Conservation (phyloP, 2,797 vertebrate genomes). For the Sparus aurata region DNA sequence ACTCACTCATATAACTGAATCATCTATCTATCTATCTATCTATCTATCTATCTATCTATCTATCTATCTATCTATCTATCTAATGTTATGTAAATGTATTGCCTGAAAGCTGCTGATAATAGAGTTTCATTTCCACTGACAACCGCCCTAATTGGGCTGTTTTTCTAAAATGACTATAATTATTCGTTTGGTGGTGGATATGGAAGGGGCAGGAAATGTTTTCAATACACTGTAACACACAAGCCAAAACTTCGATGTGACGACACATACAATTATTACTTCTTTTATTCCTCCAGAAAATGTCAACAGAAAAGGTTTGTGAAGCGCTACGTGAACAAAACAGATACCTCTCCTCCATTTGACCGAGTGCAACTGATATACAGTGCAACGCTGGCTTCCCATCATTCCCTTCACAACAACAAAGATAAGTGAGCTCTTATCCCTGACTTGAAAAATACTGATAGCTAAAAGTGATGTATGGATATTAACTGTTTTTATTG, state of each 20-base stretch:
- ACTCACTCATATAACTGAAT: constrained; percentile 47
- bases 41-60: constrained; percentile 17
- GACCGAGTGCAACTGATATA: background rate
- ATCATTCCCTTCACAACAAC: background rate
- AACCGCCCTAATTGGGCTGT: constrained; percentile 4
- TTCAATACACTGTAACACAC: constrained; percentile 4
- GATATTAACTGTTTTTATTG: too few relatives aligned
- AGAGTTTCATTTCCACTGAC: constrained; percentile 13
- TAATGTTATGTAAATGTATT: too few relatives aligned
- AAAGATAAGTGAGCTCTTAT: background rate
- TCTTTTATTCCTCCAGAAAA: background rate
- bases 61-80: constrained; percentile 15
- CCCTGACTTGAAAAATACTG: background rate
- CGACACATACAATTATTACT: background rate
- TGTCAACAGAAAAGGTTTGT: background rate
- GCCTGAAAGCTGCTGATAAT: background rate
- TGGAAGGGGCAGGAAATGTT: constrained; percentile 4
- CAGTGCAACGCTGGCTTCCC: background rate
- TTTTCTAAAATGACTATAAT: constrained; percentile 48
- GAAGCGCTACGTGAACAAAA: background rate
- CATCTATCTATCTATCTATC: constrained; percentile 19
- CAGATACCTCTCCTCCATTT: background rate
- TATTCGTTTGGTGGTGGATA: background rate
- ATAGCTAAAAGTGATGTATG: too few relatives aligned
- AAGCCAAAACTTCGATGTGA: background rate